These are phyloP conservation scores for Paragorgia papillata DNA, from an alignment of 92 coral and sea anemone genomes.

Conservation along the genomic window DNA sequence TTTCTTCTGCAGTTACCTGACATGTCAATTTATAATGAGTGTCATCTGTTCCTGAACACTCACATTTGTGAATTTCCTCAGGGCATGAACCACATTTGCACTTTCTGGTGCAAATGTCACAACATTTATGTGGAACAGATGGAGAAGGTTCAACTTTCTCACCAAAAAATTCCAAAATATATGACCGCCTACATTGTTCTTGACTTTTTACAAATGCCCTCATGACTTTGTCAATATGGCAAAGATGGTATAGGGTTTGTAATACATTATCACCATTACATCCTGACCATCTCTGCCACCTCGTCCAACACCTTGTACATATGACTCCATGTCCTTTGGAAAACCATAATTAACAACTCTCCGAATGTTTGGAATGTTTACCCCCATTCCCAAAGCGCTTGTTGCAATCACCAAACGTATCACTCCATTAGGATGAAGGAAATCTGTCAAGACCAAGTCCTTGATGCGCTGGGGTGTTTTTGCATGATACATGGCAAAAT, in stretches of 20 bases:
- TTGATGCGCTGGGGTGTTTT: conserved; percentile 25
- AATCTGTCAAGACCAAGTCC: conserved; percentile 6
- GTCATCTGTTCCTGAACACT: conserved; percentile 8
- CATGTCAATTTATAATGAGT: conserved; percentile 24
- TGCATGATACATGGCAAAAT: conserved; percentile 25
- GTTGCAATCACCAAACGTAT: not conserved
- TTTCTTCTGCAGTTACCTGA: conserved; percentile 38
- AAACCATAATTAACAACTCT: conserved; percentile 13
- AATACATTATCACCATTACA: conserved; percentile 35
- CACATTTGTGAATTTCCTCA: conserved; percentile 10
- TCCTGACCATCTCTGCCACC: conserved; percentile 55
- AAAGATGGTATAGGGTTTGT: conserved; percentile 43
- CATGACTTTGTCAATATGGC: conserved; percentile 38
- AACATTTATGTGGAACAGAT: too few relatives aligned
- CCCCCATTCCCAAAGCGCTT: conserved; percentile 7
- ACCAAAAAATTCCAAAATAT: conserved; percentile 20
- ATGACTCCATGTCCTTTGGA: conserved; percentile 39
- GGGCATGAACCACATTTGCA: conserved; percentile 60
- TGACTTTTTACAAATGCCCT: conserved; percentile 43
- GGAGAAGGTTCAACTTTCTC: not conserved
- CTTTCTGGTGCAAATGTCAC: not conserved
- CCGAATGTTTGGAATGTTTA: not conserved
- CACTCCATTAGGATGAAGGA: not conserved
- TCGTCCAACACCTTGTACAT: conserved; percentile 48
- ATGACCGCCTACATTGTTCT: conserved; percentile 15